Base-by-base conservation (phyloP, 1,140 invertebrate species). In the Bombus confusus region DNA sequence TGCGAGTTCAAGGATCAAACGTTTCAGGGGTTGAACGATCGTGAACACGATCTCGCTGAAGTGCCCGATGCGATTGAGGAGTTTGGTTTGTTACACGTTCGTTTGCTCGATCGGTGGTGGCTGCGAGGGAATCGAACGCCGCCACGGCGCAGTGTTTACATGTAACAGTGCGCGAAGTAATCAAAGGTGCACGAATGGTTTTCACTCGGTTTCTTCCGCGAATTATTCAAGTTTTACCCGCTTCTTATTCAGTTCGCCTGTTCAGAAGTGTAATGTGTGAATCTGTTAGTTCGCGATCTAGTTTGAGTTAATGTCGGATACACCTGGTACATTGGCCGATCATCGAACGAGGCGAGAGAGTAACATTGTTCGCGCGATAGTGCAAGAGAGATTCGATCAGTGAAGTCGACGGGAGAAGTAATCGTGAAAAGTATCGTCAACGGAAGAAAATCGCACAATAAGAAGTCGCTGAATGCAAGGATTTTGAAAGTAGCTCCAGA, bases 401-500 rank as follows among this genome's bases (percentile, higher is more conserved):
- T 41, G 80, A 39, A 13, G 37, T 41, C 34, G 25, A 10, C 9
- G 59, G 18, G 62, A 47, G 34, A 31, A 34, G 41, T 82, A 41
- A 15, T 0, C 52, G 62, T 62, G 39, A 22, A 41, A 34, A 57
- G 64, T 75, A 41, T 25, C 73, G 34, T 37, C 64, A n/a, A 22
- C 62, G 31, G 66, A 73, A 68, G 47, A 57, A n/a, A 83, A 69
- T 84, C 25, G 41, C 47, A 85, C 31, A n/a, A 78, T 74, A 85
- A 73, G 87, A 74, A 68, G 86, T 88, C 87, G 80, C 57, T 88
- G 80, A 86, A 90, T 94, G 92, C 93, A 91, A 92, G 91, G 92
- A 93, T 95, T 95, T 95, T 94, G 91, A 94, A 94, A 95, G 94
- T 93, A 95, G 95, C 93, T 93, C 88, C 86, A 90, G 93, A 93